Evolutionary conservation across 2,113 vertebrate genomes (phyloP).

Genomic region (Prunella fulvescens): DNA sequence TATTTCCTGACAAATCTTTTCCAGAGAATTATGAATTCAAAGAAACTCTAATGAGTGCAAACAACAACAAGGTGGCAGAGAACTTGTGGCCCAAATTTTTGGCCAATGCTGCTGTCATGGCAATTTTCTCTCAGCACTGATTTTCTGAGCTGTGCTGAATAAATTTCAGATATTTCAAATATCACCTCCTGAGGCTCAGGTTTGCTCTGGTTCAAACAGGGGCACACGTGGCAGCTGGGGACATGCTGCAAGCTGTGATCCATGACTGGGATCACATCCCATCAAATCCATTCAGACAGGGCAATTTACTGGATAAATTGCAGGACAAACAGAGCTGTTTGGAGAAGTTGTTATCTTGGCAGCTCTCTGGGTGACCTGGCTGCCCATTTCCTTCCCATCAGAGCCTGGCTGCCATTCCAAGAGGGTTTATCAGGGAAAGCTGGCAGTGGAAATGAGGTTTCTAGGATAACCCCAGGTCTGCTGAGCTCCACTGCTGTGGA

Average conservation of each 20-base stretch:
- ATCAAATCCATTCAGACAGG: neutral
- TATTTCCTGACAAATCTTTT: neutral
- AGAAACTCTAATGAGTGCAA: neutral
- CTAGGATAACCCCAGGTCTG: neutral
- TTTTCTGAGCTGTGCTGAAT: neutral
- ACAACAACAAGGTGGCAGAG: neutral
- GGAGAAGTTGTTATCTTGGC: neutral
- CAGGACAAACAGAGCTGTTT: constrained; percentile 3
- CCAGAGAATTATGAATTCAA: neutral
- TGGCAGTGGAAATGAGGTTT: neutral
- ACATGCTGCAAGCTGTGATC: neutral
- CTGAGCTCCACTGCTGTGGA: neutral
- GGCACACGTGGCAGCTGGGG: neutral
- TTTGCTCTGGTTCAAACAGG: neutral
- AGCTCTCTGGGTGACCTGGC: neutral
- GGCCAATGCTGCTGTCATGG: neutral
- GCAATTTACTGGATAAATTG: neutral
- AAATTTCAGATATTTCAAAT: neutral
- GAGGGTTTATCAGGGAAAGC: neutral
- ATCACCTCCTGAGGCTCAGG: neutral
- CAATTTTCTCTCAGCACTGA: neutral
- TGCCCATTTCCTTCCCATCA: neutral
- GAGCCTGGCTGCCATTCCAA: neutral
- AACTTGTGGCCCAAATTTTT: neutral
- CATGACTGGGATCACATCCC: neutral